phyloP scores from a whole-genome alignment of 1,140 invertebrate genomes.

The Saccostrea cuccullata region DNA sequence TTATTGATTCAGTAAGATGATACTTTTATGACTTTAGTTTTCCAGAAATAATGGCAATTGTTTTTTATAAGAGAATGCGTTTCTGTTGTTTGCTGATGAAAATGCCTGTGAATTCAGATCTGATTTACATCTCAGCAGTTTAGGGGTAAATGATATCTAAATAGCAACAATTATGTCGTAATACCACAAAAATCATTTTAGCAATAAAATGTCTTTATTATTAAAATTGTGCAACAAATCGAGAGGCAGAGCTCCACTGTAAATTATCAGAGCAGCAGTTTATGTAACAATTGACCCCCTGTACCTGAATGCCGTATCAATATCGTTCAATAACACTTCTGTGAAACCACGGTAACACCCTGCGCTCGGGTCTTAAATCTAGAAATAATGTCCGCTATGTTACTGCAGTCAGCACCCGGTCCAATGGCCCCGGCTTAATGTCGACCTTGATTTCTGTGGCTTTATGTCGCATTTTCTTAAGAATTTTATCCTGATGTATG shows the following conservation, averaged over 20 bases:
- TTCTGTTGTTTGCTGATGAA: constrained; percentile 7
- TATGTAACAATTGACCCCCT: not conserved
- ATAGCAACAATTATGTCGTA: constrained; percentile 3
- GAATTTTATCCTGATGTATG: constrained; percentile 27
- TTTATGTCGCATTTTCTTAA: not conserved
- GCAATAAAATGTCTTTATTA: not conserved
- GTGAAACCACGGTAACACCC: not conserved
- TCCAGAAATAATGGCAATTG: not conserved
- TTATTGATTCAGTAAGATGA: no score
- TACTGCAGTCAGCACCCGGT: not conserved
- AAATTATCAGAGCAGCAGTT: constrained; percentile 2
- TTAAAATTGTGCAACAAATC: not conserved
- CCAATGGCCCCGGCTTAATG: not conserved
- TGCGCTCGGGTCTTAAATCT: no score
- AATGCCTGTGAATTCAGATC: constrained; percentile 1
- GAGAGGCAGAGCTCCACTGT: not conserved
- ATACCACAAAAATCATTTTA: constrained; percentile 3
- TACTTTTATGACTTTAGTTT: no score
- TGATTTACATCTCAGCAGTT: constrained; percentile 20
- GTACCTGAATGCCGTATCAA: not conserved
- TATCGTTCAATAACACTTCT: constrained; percentile 19
- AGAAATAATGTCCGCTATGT: not conserved
- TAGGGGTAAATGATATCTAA: constrained; percentile 18
- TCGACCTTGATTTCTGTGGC: not conserved
- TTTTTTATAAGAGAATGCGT: constrained; percentile 6